These are phyloP conservation scores for Hypsopygia costalis DNA, from an alignment of 2,888 invertebrate species.

Conservation along the genomic window DNA sequence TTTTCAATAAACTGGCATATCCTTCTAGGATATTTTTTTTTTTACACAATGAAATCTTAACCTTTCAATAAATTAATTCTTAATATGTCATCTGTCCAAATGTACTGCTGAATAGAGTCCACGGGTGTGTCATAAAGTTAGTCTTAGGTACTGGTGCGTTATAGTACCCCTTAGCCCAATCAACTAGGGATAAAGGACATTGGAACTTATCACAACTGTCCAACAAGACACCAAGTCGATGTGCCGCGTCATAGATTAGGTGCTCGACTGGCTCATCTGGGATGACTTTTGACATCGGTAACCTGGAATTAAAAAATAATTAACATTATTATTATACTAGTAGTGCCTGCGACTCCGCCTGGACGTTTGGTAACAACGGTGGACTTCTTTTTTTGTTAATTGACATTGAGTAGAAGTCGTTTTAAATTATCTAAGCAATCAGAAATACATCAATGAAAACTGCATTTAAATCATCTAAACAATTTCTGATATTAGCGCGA, in stretches of 20 bases:
- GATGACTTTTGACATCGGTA: conserved; percentile 83
- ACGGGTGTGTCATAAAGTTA: conserved; percentile 48
- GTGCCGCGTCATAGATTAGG: conserved; percentile 84
- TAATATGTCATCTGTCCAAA: conserved; percentile 20
- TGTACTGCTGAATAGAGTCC: conserved; percentile 59
- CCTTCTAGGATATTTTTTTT: no score
- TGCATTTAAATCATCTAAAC: no score
- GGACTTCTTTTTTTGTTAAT: no score
- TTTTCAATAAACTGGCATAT: no score
- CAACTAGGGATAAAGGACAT: conserved; percentile 86
- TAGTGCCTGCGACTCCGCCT: no score
- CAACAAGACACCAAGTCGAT: conserved; percentile 57
- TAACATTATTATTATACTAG: background rate
- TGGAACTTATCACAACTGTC: conserved; percentile 80
- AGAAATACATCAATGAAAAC: no score
- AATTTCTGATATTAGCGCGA: no score
- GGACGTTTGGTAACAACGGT: no score
- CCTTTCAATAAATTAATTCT: no score
- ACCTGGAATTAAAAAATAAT: conserved; percentile 59
- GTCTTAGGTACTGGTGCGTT: conserved; percentile 57
- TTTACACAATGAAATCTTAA: no score
- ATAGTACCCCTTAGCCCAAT: conserved; percentile 84
- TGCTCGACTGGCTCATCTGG: conserved; percentile 83
- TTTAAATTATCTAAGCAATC: no score
- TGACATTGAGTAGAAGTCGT: no score